A percentile compares a stretch with the other conserved stretches of the same genome.
These are phyloP conservation scores for Geopemphigus sp. DNA, from an alignment of 1,140 invertebrate genomes.

Conservation along the genomic window DNA sequence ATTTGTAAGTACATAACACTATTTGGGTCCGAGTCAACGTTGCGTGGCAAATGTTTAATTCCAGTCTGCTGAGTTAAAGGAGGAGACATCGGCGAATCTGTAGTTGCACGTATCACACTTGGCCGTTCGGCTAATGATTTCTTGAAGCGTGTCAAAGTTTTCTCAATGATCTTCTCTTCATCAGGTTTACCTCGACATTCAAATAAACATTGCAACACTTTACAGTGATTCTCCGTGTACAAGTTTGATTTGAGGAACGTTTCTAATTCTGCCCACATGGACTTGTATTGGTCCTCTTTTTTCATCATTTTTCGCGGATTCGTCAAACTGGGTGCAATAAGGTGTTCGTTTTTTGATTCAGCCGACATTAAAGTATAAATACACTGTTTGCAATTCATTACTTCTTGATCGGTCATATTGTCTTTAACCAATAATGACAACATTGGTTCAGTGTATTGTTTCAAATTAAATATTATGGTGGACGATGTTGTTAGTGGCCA, in stretches of 20 bases:
- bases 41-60: conserved; percentile 10
- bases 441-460: conserved; percentile 76
- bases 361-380: conserved; percentile 78
- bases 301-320: conserved; percentile 59
- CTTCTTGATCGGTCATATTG: conserved; percentile 77
- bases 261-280: conserved; percentile 88
- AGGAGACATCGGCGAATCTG: conserved; percentile 79
- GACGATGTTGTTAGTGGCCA: conserved; percentile 91
- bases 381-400: conserved; percentile 82
- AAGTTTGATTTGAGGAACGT: conserved; percentile 75
- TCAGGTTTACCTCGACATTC: conserved; percentile 68
- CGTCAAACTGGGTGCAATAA: conserved; percentile 60
- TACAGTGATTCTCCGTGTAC: conserved; percentile 68
- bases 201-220: conserved; percentile 78
- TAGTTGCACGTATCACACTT: conserved; percentile 72
- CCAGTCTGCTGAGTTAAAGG: conserved; percentile 53
- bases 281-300: conserved; percentile 83
- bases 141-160: conserved; percentile 65
- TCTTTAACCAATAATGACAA: conserved; percentile 79
- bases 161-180: conserved; percentile 57
- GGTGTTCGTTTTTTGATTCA: conserved; percentile 79
- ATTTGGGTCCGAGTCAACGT: neutral
- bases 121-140: conserved; percentile 61
- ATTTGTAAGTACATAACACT: conserved; percentile 39
- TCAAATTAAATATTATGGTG: conserved; percentile 85